Evolutionary conservation across 1,140 invertebrate genomes (phyloP), one percentile per base, ranked within the genome.

Genomic region (Diorhabda carinulata): DNA sequence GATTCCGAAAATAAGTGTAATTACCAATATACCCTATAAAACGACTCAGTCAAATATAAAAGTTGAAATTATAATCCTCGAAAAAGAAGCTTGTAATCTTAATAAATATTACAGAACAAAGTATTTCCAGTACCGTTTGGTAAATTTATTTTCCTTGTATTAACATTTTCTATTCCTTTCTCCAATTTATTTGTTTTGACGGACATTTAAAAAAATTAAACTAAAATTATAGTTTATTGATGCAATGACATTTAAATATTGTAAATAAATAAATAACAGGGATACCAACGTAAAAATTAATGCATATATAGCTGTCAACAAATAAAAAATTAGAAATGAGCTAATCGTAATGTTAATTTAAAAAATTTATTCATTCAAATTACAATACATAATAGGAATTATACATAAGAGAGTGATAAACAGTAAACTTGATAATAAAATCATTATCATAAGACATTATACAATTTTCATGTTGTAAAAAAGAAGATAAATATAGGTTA

Each of bases 1-100:
- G 65, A 67, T 67, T 67, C 42, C 25, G n/a, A 52, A 52, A 52
- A 8, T 52, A 52, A 52, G n/a, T 52, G n/a, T n/a, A 52, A 52
- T 52, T 52, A 8, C 47, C 6, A 6, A 6, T 52, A n/a, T 52
- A 52, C 6, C n/a, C n/a, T 52, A 52, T 52, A 52, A 52, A n/a
- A 52, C 2, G 6, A 52, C n/a, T 52, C 3, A 52, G 6, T 52
- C 6, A 52, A 52, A 52, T 52, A 52, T 52, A 52, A 52, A 2
- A 52, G 47, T 52, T 6, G 6, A 52, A 52, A 52, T 3, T 52
- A 52, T n/a, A 52, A 52, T 4, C 47, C n/a, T 25, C 25, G 25
- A 25, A 25, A 25, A 52, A 52, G 47, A 52, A 52, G 47, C 47
- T 52, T 52, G 6, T 4, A 2, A 52, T 52, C 3, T 52, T 52